Evolutionary conservation across 2,797 vertebrate species (phyloP).

Genomic region (Anabas testudineus): DNA sequence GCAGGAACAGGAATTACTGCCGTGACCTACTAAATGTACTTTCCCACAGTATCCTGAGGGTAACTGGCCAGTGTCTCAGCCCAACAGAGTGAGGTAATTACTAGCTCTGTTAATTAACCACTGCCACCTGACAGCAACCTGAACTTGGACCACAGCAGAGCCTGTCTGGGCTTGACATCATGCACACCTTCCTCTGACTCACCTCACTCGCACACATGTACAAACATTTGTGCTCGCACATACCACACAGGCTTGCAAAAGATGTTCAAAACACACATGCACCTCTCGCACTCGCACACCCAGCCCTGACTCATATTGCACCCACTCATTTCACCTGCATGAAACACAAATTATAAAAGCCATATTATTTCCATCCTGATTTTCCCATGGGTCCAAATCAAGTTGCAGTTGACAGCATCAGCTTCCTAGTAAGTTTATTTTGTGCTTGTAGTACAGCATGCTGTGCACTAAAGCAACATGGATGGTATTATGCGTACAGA

Average conservation of each 20-base stretch:
- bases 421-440: background rate
- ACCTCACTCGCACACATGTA: constrained; percentile 31
- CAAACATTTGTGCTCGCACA: constrained; percentile 27
- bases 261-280: constrained; percentile 41
- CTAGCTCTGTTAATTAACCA: constrained; percentile 74
- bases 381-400: constrained; percentile 49
- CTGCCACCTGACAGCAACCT: constrained; percentile 75
- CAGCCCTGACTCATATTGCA: constrained; percentile 62
- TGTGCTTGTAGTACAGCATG: background rate
- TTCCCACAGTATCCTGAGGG: constrained; percentile 75
- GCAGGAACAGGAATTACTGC: constrained; percentile 24
- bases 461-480: background rate
- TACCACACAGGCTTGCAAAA: constrained; percentile 31
- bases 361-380: constrained; percentile 24
- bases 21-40: constrained; percentile 52
- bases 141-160: constrained; percentile 74
- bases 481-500: background rate
- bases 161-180: constrained; percentile 78
- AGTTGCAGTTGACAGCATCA: constrained; percentile 15
- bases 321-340: constrained; percentile 64
- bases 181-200: constrained; percentile 72
- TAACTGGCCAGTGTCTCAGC: constrained; percentile 72
- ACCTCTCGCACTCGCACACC: constrained; percentile 28
- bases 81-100: constrained; percentile 72
- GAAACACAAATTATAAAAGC: constrained; percentile 34